Base-by-base conservation (phyloP, 2,797 vertebrate species). In the Brachyrhaphis roseni region DNA sequence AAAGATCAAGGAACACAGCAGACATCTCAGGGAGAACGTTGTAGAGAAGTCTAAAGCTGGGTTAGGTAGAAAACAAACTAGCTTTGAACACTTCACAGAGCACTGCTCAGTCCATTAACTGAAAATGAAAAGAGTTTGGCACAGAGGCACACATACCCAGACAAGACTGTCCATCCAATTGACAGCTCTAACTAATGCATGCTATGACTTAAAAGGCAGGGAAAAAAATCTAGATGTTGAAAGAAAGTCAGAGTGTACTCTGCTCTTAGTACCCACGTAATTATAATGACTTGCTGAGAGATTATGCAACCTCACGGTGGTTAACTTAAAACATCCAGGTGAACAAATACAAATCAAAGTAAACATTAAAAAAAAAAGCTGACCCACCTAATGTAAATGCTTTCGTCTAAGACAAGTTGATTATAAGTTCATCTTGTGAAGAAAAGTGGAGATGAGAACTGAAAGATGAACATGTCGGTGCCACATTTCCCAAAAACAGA, bases 401-500 rank as follows among this genome's bases (percentile, higher is more conserved):
- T 6, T 41, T 43, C 1, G 1, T 6, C 64, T 13, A 41, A 68
- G 39, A 41, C 23, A 1, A n/a, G 11, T 53, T 53, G 23, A 53
- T 53, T 26, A 43, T 13, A 71, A 15, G 26, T 45, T 18, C 28
- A 71, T 71, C 68, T 46, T 15, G 5, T 5, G 12, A 45, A 71
- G 68, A 13, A n/a, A 45, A 71, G 68, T 45, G 41, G 6, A 71
- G 68, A 45, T 71, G 41, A 71, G 23, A 45, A 71, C 41, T 28
- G 26, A 71, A 71, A 46, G 36, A 41, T 39, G 23, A 68, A 41
- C 26, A 16, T 15, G 41, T 45, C 7, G 41, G 68, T 28, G 39
- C 10, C n/a, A 74, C 43, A 43, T 46, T 55, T 23, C 71, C 12
- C n/a, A 46, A 77, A 66, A 79, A 36, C 39, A 70, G 16, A 66